Evolutionary conservation across 2,888 invertebrate genomes (phyloP), one percentile per base, ranked within the genome.

Genomic region (Polymixis flavicincta): DNA sequence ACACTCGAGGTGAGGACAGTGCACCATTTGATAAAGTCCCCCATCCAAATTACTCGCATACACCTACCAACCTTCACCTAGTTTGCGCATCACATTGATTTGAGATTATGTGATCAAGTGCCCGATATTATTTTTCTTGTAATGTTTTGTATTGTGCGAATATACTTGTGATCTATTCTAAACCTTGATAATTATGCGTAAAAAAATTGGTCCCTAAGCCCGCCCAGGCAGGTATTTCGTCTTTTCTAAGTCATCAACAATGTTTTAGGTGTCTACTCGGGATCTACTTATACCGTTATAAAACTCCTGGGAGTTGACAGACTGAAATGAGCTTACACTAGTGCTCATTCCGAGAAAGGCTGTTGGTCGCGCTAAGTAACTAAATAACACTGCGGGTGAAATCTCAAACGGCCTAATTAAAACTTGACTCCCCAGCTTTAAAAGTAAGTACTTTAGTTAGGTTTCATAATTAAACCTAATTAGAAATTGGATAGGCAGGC

Each of bases 1-100:
- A 78, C 63, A 76, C 84, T 84, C 86, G 89, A 90, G 92, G 93
- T 93, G 89, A 93, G 91, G 42, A 75, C 79, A 83, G 75, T 83
- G 74, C 79, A 61, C 66, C 87, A 84, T 82, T 83, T 82, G 68
- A 83, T 81, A 71, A 74, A 71, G 48, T 74, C 80, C 59, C 81
- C 71, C 82, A 57, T 71, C 77, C 69, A 74, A 78, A 74, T 64
- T 72, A 59, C 60, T 25, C 28, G 13, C 28, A 22, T 69, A 50
- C 60, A 65, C 28, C 37, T 22, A 50, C 54, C 28, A 17, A 42
- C 37, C 19, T 42, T 52, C 45, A 25, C 22, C 32, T 19, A 50
- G 19, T 66, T 37, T 54, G 45, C 61, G 37, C 61, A 66, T 55
- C 48, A 59, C 13, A 61, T 71, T 71, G 28, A 50, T 61, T 61